Percentiles rank a stretch among this genome's conserved stretches.
Conservation (phyloP, 2,797 vertebrate species). For the Enteromius afrohamiltoni region DNA sequence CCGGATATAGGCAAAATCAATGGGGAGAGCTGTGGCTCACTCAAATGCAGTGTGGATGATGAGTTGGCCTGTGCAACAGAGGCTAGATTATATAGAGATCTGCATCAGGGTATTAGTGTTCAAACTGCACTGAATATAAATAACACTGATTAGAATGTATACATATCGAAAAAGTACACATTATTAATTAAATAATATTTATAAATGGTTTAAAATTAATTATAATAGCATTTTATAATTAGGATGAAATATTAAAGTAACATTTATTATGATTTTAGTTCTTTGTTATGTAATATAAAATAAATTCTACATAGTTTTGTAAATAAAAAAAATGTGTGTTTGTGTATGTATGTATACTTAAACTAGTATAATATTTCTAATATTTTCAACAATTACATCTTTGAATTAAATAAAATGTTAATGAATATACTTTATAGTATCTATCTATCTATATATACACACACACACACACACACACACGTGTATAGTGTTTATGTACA, state of each 20-base stretch:
- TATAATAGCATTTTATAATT: not conserved
- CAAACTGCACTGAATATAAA: not conserved
- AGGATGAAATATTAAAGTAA: not conserved
- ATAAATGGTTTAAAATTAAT: not conserved
- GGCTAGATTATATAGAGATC: slow-evolving; percentile 1
- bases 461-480: too few species aligned
- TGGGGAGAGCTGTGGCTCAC: slow-evolving; percentile 49
- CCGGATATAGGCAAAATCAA: slow-evolving; percentile 60
- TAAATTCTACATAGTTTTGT: too few species aligned
- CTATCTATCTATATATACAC: too few species aligned
- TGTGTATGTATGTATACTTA: too few species aligned
- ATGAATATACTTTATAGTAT: too few species aligned
- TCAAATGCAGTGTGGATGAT: slow-evolving; percentile 45
- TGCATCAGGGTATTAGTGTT: not conserved
- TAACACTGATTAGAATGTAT: not conserved
- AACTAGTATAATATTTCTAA: too few species aligned
- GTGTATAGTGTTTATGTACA: too few species aligned
- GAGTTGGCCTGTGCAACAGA: slow-evolving; percentile 11
- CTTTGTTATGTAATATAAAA: too few species aligned
- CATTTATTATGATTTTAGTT: not conserved
- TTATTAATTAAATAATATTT: not conserved
- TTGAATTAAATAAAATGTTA: too few species aligned
- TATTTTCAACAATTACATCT: not conserved
- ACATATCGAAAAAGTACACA: not conserved
- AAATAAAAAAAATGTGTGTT: too few species aligned